Conservation (phyloP, 2,888 invertebrate genomes). For the Gisinianus flammeolus region DNA sequence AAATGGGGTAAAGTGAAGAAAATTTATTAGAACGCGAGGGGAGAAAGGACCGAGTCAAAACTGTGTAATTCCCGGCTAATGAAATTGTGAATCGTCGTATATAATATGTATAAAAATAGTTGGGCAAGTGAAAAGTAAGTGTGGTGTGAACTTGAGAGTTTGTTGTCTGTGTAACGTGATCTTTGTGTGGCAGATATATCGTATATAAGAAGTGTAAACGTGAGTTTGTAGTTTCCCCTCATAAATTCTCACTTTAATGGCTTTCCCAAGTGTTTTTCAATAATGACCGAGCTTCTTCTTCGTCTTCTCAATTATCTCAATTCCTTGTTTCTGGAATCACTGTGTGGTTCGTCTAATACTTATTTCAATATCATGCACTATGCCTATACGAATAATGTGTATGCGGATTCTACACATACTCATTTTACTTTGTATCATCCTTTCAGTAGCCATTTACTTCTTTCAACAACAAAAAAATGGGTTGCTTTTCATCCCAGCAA, state of each 20-base stretch:
- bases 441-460: too few species aligned
- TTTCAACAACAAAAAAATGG: too few species aligned
- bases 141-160: background rate
- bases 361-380: background rate
- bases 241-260: slow-evolving; percentile 41
- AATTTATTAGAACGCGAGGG: too few species aligned
- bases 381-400: background rate
- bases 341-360: background rate
- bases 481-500: too few species aligned
- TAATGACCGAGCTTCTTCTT: slow-evolving; percentile 23
- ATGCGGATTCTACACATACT: too few species aligned
- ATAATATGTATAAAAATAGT: too few species aligned
- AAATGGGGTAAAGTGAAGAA: too few species aligned
- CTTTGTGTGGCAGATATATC: background rate
- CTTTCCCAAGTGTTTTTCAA: slow-evolving; percentile 42
- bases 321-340: slow-evolving; percentile 35
- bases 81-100: too few species aligned
- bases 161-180: slow-evolving; percentile 7
- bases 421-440: too few species aligned
- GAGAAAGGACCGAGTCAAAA: too few species aligned
- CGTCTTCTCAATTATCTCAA: slow-evolving; percentile 22
- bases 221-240: slow-evolving; percentile 24
- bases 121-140: background rate
- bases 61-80: too few species aligned
- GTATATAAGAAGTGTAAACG: slow-evolving; percentile 20